These are phyloP conservation scores for Sarcophaga subvicina DNA, from an alignment of 2,888 invertebrate species.

Conservation along the genomic window DNA sequence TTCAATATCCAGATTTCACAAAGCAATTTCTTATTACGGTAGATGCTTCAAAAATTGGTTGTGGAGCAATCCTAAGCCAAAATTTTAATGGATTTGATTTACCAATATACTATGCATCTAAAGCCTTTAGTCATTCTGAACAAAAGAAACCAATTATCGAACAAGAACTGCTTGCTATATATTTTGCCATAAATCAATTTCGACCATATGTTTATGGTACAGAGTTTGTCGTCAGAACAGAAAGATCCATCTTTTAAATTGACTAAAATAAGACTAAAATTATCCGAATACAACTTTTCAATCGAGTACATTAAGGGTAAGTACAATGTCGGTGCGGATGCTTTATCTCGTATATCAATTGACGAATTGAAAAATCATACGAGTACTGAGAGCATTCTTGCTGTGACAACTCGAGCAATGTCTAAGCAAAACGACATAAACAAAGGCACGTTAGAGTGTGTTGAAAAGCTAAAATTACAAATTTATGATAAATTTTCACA, in stretches of 20 bases:
- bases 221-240: background rate
- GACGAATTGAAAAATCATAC: no score
- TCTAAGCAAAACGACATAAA: no score
- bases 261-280: background rate
- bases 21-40: slow-evolving; percentile 7
- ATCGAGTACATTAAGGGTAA: no score
- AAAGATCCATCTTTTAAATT: slow-evolving; percentile 4
- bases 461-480: no score
- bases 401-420: no score
- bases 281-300: no score
- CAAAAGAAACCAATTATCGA: no score
- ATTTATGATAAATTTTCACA: no score
- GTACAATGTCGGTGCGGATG: no score
- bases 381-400: no score
- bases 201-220: background rate
- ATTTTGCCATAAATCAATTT: slow-evolving; percentile 6
- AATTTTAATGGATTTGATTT: background rate
- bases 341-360: no score
- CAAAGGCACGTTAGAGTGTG: no score
- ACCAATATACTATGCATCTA: background rate
- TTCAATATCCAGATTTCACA: slow-evolving; percentile 4
- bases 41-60: background rate
- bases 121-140: background rate
- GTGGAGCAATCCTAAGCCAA: background rate
- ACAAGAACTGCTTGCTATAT: background rate